A percentile compares a stretch with the other conserved stretches of the same genome.
Conservation (phyloP, 2,113 vertebrate species). For the Lethenteron camtschaticum region DNA sequence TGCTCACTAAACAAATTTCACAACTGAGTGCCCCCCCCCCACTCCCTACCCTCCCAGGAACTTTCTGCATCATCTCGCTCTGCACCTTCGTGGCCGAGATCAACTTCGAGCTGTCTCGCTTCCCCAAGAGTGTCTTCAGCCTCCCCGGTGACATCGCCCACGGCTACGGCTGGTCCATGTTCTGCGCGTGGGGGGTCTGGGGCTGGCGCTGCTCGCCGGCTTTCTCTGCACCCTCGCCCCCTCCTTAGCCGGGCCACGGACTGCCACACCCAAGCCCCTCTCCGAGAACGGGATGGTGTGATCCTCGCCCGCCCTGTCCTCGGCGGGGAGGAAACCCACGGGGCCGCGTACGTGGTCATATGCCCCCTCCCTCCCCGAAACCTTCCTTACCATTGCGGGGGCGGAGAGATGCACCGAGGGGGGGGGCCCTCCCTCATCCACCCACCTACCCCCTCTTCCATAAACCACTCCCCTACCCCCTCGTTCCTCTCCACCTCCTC, state of each 20-base stretch:
- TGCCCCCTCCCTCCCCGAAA: background rate
- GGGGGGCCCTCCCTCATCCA: background rate
- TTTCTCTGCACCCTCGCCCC: slow-evolving; percentile 97
- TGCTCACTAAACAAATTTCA: too few relatives aligned
- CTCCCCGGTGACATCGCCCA: slow-evolving; percentile 86
- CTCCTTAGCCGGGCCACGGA: slow-evolving; percentile 74
- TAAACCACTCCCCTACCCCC: too few relatives aligned
- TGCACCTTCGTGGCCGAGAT: slow-evolving; percentile 91
- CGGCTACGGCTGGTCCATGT: slow-evolving; percentile 96
- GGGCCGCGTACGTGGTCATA: background rate
- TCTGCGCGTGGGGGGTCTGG: slow-evolving; percentile 87
- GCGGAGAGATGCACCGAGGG: background rate
- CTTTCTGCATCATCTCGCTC: slow-evolving; percentile 96
- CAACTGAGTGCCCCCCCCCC: too few relatives aligned
- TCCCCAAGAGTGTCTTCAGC: slow-evolving; percentile 68
- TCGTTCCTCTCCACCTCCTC: too few relatives aligned
- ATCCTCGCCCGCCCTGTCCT: background rate
- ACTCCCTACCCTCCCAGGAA: slow-evolving; percentile 30
- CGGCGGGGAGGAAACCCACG: background rate
- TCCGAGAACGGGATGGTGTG: slow-evolving; percentile 90
- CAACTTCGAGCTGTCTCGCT: slow-evolving; percentile 91
- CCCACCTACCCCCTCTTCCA: too few relatives aligned
- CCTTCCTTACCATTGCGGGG: background rate
- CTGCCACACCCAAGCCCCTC: slow-evolving; percentile 78
- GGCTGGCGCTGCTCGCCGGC: slow-evolving; percentile 75